Conservation (phyloP, 2,888 invertebrate species). For the Limnephilus lunatus region DNA sequence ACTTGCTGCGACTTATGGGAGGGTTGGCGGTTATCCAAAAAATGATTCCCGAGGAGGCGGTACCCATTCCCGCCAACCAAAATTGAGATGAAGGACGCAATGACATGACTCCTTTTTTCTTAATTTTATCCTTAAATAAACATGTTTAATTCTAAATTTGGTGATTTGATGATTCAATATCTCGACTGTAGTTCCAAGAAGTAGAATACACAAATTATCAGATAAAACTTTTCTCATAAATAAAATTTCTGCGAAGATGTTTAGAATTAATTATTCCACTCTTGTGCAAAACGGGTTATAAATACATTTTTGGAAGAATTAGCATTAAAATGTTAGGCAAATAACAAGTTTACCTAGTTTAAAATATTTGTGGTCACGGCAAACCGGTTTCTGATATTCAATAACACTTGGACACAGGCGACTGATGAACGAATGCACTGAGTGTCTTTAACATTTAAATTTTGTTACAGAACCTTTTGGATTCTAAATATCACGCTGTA, state of each 20-base stretch:
- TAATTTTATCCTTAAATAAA: neutral
- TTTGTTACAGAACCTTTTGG: neutral
- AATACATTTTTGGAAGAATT: neutral
- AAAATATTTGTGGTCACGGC: constrained; percentile 2
- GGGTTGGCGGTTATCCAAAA: too few species aligned
- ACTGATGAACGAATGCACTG: neutral
- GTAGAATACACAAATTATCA: neutral
- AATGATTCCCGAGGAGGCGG: too few species aligned
- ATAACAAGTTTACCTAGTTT: neutral
- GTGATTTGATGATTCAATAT: neutral
- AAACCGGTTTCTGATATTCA: neutral
- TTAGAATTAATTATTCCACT: neutral
- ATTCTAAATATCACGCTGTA: neutral
- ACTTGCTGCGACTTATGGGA: too few species aligned
- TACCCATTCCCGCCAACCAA: too few species aligned
- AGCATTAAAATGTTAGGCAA: neutral
- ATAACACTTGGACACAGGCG: neutral
- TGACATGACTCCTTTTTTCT: neutral
- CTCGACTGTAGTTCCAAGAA: neutral
- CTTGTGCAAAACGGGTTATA: constrained; percentile 2
- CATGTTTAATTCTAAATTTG: neutral
- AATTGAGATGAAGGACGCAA: neutral
- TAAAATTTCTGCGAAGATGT: neutral
- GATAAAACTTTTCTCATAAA: neutral
- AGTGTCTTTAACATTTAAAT: neutral